Evolutionary conservation across 2,113 vertebrate genomes (phyloP), one percentile per base, ranked within the genome.

Genomic region (Rhinolophus ferrumequinum): DNA sequence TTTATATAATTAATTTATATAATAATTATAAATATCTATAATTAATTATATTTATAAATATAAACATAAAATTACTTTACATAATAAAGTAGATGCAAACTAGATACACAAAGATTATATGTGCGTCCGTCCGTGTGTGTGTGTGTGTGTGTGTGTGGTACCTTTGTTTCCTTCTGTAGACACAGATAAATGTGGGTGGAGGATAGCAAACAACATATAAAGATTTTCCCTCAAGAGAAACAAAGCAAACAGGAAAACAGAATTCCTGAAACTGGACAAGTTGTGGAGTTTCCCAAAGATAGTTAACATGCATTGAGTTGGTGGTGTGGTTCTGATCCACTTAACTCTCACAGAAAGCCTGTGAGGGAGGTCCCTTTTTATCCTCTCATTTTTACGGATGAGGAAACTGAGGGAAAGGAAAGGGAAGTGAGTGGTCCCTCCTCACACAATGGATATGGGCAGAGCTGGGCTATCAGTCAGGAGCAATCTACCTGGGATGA

Each of bases 241-340:
- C 9, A 58, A 38, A 94, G 3, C 6, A 30, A 66, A 67, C n/a
- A 56, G 58, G 18, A 54, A 67, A 58, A 35, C 12, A 89, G 56
- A 26, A 35, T 67, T 30, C 58, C 50, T 19, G 30, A 47, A 30
- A 83, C 2, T 2, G 6, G 58, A 11, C 21, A 18, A 28, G 47
- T 44, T 10, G 35, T 58, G 28, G 19, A 47, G 41, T 16, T 47
- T 44, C 67, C 50, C 5, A 1, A 28, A 67, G 58, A 44, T 4
- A 3, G 35, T 41, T 0, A 26, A 44, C 13, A 24, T 2, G 5
- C 13, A 6, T 11, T 41, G n/a, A 54, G 44, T 26, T 1, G 2
- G 12, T 38, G 75, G 41, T 8, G 26, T 33, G 19, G 10, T 41
- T 35, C 28, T 22, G 30, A 52, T 7, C 33, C 22, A 35, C n/a